phyloP scores from a whole-genome alignment of 2,888 invertebrate genomes.

The Mantis religiosa region DNA sequence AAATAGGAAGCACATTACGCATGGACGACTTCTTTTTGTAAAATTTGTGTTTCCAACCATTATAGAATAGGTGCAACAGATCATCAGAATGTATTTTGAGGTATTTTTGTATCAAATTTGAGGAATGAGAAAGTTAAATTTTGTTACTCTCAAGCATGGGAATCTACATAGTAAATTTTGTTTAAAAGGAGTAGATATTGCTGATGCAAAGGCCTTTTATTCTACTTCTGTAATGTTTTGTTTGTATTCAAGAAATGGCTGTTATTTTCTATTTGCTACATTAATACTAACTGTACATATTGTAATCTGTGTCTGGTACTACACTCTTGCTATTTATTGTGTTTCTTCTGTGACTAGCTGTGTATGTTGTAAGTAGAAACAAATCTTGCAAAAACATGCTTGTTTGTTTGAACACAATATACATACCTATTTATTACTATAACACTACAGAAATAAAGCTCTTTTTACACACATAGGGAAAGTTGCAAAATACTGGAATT shows the following conservation, averaged over 20 bases:
- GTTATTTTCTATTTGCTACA: not conserved
- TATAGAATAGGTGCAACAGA: not conserved
- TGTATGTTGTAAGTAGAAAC: not conserved
- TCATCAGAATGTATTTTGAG: not conserved
- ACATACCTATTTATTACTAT: not conserved
- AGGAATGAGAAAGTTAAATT: not conserved
- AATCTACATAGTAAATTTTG: not conserved
- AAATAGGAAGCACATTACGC: not conserved
- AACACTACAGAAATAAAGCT: not conserved
- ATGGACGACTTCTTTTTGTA: not conserved
- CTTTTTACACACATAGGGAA: not conserved
- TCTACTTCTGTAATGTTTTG: not conserved
- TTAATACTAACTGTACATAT: not conserved
- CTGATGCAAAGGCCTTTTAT: not conserved
- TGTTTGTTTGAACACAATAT: not conserved
- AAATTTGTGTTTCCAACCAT: not conserved
- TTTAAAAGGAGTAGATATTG: not conserved
- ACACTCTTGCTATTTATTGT: not conserved
- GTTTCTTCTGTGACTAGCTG: not conserved
- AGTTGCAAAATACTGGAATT: not conserved
- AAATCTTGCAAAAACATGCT: not conserved
- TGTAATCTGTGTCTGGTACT: not conserved
- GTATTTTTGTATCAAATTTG: not conserved
- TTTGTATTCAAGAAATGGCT: not conserved
- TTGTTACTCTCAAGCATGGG: not conserved